Evolutionary conservation across 30 jellyfish, hydroid and myxozoan species (phyloP), one percentile per base, ranked within the genome.

Genomic region (Pseudorhiza aurosa): DNA sequence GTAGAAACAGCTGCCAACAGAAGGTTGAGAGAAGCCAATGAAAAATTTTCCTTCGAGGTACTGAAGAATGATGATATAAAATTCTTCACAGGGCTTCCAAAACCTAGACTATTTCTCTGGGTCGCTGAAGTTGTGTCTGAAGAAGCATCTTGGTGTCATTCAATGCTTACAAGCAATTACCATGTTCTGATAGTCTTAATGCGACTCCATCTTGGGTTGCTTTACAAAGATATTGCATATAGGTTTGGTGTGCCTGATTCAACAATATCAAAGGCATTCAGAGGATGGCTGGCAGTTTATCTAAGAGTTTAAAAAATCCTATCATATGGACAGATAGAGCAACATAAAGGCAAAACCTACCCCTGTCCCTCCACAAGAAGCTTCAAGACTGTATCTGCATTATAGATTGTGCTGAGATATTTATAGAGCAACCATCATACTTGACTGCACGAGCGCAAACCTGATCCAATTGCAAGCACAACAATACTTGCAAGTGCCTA

Each of bases 381-480:
- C 43, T n/a, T 30, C 39, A 25, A 18, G 47, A 71, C 68, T 72
- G 85, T 72, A 90, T 85, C 12, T 45, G 64, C 46, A 85, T 72
- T 7, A 85, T 72, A 12, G 96, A 72, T 68, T 85, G 96, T 90
- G 58, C 85, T 21, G 96, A 85, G 28, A 44, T 72, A 21, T 85
- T 69, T 62, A 85, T 74, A 4, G 60, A 65, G 12, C 33, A 42
- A 6, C 62, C 60, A 2, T 19, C 17, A 4, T 25, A 63, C 17
- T n/a, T 65, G 62, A 17, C 19, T 4, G 62, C 80, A 65, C 80
- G 63, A 4, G 63, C 80, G 27, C 63, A 35, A 65, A 65, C 63
- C 4, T 65, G 80, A 62, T 76, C 96, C 11, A 45, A 58, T 24
- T 88, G 69, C 37, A 88, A 88, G 51, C 6, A 59, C 19, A 45